Evolutionary conservation across 2,113 vertebrate genomes (phyloP), one percentile per base, ranked within the genome.

Genomic region (Grammatotria lemairii): DNA sequence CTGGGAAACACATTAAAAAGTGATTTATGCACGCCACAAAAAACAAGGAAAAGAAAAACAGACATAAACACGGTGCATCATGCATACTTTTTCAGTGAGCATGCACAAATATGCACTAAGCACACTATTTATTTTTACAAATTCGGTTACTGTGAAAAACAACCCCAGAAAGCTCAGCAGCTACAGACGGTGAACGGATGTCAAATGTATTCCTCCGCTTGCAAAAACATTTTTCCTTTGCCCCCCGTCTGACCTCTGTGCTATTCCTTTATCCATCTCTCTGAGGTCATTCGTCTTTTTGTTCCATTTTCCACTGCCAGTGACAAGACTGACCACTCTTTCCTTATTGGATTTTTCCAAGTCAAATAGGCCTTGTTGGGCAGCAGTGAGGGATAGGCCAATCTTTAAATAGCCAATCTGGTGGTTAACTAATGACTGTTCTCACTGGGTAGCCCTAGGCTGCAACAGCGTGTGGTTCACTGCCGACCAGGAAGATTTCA

Each of bases 341-440:
- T 93, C 91, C 94, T 94, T 90, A 91, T 92, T 95, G 86, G 79
- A 94, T 94, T 95, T 94, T 94, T 96, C 96, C 95, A 96, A 95
- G 89, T 95, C 90, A 95, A 95, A 95, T 91, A 92, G 85, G 90
- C 90, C 85, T 84, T 47, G 86, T 84, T 93, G 93, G 93, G 87
- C 89, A 92, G 89, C 88, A 88, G 82, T 90, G 87, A 92, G 84
- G 91, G 89, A 93, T 89, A 90, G 94, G 92, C 93, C 85, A 17
- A 63, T 90, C 91, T 93, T 96, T 95, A 96, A 95, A 96, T 96
- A 96, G 94, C 93, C 89, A 89, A 94, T 95, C 82, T 95, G 87
- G 93, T 94, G 96, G 95, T 96, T 95, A 91, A 91, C 94, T 95
- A 95, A 95, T 95, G 94, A 95, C 92, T 89, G 92, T 91, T 89